Percentiles rank a stretch among this genome's conserved stretches.
Evolutionary conservation across 1,140 invertebrate species (phyloP).

Genomic region (Camponotus pennsylvanicus): DNA sequence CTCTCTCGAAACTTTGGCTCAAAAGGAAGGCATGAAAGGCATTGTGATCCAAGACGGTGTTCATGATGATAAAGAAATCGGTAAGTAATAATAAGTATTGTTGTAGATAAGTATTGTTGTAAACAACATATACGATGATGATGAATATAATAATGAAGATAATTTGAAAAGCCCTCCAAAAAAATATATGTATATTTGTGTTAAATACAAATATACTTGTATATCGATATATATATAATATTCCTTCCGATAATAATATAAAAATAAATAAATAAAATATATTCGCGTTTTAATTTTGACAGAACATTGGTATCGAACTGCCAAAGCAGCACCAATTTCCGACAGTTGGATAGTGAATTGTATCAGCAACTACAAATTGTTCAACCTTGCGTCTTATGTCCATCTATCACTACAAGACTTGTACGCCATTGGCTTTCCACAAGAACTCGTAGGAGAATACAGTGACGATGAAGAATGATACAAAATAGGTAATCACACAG

Average conservation of each 20-base stretch:
- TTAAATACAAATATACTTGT: not conserved
- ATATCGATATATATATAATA: no score
- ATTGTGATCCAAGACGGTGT: constrained; percentile 53
- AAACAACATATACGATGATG: not conserved
- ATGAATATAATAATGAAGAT: not conserved
- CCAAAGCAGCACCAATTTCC: constrained; percentile 65
- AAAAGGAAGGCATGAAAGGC: constrained; percentile 33
- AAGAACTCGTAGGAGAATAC: constrained; percentile 64
- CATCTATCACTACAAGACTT: constrained; percentile 50
- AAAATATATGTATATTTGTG: not conserved
- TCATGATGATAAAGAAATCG: constrained; percentile 59
- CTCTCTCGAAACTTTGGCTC: constrained; percentile 36
- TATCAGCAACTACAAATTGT: constrained; percentile 78
- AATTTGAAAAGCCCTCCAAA: not conserved
- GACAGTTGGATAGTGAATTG: constrained; percentile 79
- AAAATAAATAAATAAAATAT: not conserved
- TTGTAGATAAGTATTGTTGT: not conserved
- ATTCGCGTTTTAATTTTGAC: not conserved
- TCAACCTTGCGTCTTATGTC: constrained; percentile 73
- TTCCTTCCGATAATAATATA: not conserved
- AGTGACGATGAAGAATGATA: not conserved
- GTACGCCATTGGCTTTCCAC: constrained; percentile 42
- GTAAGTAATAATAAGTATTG: constrained; percentile 52
- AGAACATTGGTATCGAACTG: constrained; percentile 69
- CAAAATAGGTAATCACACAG: not conserved